phyloP scores from a whole-genome alignment of 2,797 vertebrate species.

The Euphonia xanthogaster region DNA sequence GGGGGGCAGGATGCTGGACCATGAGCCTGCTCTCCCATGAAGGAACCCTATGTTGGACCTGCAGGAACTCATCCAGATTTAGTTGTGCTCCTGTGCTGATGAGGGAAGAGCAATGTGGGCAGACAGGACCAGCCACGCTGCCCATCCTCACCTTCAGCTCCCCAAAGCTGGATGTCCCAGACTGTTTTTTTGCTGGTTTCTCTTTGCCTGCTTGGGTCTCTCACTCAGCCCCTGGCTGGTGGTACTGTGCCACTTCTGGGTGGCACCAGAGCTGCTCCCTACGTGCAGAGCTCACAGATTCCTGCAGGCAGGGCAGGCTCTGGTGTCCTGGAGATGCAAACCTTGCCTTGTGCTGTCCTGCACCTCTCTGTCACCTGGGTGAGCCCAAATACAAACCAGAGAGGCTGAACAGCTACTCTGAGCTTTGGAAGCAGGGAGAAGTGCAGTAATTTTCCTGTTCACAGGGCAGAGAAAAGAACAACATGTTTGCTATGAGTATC shows the following conservation, averaged over 20 bases:
- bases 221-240: not conserved
- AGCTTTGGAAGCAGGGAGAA: not conserved
- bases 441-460: not conserved
- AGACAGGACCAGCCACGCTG: accelerated
- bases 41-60: accelerated
- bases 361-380: not conserved
- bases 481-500: not conserved
- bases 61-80: not conserved
- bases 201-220: not conserved
- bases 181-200: not conserved
- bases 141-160: not conserved
- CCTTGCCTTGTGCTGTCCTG: not conserved
- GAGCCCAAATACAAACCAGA: not conserved
- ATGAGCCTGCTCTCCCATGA: not conserved
- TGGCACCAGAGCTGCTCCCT: not conserved
- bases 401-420: not conserved
- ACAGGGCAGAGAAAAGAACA: not conserved
- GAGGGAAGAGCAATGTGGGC: not conserved
- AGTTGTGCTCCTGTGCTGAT: not conserved
- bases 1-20: not conserved
- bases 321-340: not conserved
- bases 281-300: accelerated
- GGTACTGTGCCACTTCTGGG: not conserved
- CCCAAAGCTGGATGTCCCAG: not conserved
- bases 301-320: not conserved